Evolutionary conservation across 1,140 invertebrate species (phyloP).

Genomic region (Aleiodes sp.): DNA sequence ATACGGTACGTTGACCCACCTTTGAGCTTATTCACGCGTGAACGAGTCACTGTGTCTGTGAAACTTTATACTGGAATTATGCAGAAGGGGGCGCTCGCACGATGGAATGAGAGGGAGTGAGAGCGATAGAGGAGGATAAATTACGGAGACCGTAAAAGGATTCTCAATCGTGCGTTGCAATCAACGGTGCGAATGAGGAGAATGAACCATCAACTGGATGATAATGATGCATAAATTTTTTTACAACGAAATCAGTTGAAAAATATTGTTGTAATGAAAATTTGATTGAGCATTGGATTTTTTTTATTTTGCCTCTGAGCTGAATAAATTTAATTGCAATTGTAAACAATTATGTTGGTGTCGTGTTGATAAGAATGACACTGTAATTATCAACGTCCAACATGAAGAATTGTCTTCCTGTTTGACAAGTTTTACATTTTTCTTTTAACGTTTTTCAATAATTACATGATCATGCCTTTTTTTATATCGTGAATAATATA

Average conservation of each 20-base stretch:
- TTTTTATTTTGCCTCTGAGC: too few species aligned
- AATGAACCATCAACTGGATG: neutral
- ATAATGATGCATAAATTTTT: neutral
- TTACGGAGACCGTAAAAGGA: slow-evolving; percentile 17
- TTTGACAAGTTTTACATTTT: too few species aligned
- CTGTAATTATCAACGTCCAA: neutral
- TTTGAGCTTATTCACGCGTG: slow-evolving; percentile 28
- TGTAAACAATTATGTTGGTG: neutral
- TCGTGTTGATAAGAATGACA: neutral
- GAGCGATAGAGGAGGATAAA: neutral
- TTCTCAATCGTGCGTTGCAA: slow-evolving; percentile 15
- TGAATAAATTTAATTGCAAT: too few species aligned
- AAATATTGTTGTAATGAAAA: neutral
- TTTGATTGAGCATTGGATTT: too few species aligned
- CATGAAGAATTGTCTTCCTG: neutral
- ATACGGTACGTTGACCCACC: slow-evolving; percentile 31
- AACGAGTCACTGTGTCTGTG: slow-evolving; percentile 7
- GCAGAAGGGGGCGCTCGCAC: neutral
- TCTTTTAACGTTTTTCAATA: slow-evolving; percentile 2
- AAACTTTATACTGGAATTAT: neutral
- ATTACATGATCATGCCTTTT: too few species aligned
- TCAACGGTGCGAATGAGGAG: neutral
- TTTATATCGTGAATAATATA: too few species aligned
- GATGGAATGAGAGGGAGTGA: too few species aligned
- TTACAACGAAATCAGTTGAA: neutral